Percentiles rank a stretch among this genome's conserved stretches.
Evolutionary conservation across 2,888 invertebrate genomes (phyloP).

Genomic region (Strigamia maritima): DNA sequence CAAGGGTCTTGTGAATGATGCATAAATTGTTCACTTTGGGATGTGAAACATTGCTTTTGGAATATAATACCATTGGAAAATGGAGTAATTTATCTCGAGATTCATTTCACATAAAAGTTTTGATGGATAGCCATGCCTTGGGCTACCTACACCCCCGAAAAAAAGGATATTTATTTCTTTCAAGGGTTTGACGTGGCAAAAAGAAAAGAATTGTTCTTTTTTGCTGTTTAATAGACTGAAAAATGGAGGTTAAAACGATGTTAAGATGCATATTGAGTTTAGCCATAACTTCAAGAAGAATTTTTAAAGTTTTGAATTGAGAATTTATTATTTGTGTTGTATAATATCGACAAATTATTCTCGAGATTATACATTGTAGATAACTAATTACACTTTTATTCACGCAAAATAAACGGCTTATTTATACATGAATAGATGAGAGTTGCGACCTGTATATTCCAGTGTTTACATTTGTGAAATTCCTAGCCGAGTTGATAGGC

Average conservation of each 20-base stretch:
- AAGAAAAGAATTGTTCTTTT: not conserved
- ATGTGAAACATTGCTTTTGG: not conserved
- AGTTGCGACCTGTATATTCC: too few relatives aligned
- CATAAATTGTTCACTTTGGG: not conserved
- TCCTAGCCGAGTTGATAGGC: too few relatives aligned
- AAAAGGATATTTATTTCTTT: not conserved
- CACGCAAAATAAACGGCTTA: too few relatives aligned
- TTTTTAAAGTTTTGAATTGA: too few relatives aligned
- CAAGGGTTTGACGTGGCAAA: not conserved
- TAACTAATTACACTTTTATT: too few relatives aligned
- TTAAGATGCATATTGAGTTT: not conserved
- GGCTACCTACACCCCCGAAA: not conserved
- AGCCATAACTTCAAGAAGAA: not conserved
- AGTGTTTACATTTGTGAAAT: too few relatives aligned
- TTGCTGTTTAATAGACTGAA: constrained; percentile 4
- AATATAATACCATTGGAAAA: constrained; percentile 4
- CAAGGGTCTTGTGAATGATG: not conserved
- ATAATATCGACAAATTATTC: too few relatives aligned
- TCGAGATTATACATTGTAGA: too few relatives aligned
- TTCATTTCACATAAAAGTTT: constrained; percentile 4
- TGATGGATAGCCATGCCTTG: not conserved
- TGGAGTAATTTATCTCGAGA: constrained; percentile 4
- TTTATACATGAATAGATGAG: too few relatives aligned
- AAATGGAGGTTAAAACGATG: not conserved
- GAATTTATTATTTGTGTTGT: too few relatives aligned